Evolutionary conservation across 2,888 invertebrate genomes (phyloP).

Genomic region (Oligia fasciuncula): DNA sequence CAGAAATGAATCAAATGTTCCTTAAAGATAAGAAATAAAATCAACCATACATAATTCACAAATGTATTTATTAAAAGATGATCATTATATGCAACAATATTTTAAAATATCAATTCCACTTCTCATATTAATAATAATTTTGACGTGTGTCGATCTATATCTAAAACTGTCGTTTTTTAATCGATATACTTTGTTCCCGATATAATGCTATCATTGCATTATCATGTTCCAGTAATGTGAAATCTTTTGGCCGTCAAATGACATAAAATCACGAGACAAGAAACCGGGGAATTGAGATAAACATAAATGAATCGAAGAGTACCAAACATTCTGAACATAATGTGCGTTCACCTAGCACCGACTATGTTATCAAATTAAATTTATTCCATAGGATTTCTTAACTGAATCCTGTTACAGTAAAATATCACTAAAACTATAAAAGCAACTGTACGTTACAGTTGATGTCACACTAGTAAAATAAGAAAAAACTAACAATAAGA

Average conservation of each 20-base stretch:
- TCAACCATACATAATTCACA: conserved; percentile 38
- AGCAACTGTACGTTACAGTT: conserved; percentile 33
- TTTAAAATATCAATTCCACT: conserved; percentile 66
- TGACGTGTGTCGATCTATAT: conserved; percentile 33
- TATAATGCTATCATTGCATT: conserved; percentile 14
- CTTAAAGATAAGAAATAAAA: conserved; percentile 28
- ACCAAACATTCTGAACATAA: conserved; percentile 14
- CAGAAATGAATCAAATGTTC: background rate
- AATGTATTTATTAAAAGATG: conserved; percentile 59
- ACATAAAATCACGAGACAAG: background rate
- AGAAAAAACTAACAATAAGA: conserved; percentile 40
- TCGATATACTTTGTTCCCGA: conserved; percentile 45
- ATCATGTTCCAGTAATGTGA: conserved; percentile 5
- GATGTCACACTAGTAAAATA: conserved; percentile 35
- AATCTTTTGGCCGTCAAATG: conserved; percentile 14
- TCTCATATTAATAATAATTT: conserved; percentile 54
- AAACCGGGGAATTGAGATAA: conserved; percentile 5
- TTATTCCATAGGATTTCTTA: conserved; percentile 24
- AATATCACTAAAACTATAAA: conserved; percentile 41
- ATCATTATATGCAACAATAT: conserved; percentile 58
- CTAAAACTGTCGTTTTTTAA: conserved; percentile 26
- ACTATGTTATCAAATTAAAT: conserved; percentile 29
- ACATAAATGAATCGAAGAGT: conserved; percentile 20
- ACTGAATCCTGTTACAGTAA: conserved; percentile 31
- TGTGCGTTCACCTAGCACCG: conserved; percentile 51